Evolutionary conservation across 1,140 invertebrate species (phyloP).

Genomic region (Eciton burchellii): DNA sequence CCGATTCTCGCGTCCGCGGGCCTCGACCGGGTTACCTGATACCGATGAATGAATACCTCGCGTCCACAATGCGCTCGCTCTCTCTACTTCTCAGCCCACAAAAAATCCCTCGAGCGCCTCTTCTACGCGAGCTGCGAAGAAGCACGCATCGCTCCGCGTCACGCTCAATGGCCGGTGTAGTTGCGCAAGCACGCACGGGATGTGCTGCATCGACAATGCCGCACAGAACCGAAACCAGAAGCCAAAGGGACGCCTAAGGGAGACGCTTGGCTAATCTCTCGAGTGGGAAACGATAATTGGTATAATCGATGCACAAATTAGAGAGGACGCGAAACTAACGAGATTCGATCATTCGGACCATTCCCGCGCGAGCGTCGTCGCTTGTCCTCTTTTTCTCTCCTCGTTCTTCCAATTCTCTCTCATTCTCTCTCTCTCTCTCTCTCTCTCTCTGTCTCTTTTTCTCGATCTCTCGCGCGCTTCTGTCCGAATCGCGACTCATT

Average conservation of each 20-base stretch:
- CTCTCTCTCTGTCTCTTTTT: neutral
- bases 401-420: constrained; percentile 2
- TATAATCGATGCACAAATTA: constrained; percentile 82
- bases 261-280: constrained; percentile 79
- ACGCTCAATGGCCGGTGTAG: constrained; percentile 71
- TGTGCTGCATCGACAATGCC: constrained; percentile 53
- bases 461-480: neutral
- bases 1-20: constrained; percentile 49
- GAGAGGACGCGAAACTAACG: constrained; percentile 77
- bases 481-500: constrained; percentile 38
- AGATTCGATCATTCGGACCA: constrained; percentile 75
- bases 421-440: neutral
- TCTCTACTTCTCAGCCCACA: constrained; percentile 29
- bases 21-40: constrained; percentile 75
- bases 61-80: constrained; percentile 70
- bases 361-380: constrained; percentile 16
- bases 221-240: constrained; percentile 30
- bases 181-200: constrained; percentile 57
- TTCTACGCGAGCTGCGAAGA: constrained; percentile 31
- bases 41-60: constrained; percentile 78
- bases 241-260: constrained; percentile 43
- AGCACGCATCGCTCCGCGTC: constrained; percentile 65
- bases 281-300: constrained; percentile 80
- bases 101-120: constrained; percentile 43
- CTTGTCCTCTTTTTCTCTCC: neutral